These are phyloP conservation scores for Halictus quadricinctus DNA, from an alignment of 2,888 invertebrate genomes.

Conservation along the genomic window DNA sequence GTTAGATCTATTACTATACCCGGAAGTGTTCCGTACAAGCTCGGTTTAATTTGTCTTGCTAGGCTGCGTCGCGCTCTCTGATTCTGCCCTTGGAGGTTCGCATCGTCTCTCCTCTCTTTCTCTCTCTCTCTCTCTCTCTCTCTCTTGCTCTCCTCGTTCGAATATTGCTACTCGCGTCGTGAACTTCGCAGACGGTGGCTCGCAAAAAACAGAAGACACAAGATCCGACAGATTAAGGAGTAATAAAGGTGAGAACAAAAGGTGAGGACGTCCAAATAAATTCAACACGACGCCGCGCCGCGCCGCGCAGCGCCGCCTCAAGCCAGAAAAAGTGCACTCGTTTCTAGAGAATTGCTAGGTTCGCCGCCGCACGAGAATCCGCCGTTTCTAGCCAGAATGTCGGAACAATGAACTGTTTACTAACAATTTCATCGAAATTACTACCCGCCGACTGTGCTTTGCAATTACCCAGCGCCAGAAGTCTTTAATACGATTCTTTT, in stretches of 20 bases:
- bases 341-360: conserved; percentile 25
- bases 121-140: background rate
- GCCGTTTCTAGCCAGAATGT: background rate
- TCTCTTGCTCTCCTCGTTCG: background rate
- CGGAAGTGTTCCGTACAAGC: conserved; percentile 45
- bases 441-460: background rate
- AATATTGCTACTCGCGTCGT: background rate
- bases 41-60: conserved; percentile 49
- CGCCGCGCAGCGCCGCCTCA: background rate
- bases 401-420: background rate
- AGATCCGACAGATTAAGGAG: background rate
- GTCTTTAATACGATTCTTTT: background rate
- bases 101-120: background rate
- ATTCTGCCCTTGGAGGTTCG: conserved; percentile 36
- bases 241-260: background rate
- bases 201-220: background rate
- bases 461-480: background rate
- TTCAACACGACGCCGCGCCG: background rate
- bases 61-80: conserved; percentile 35
- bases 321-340: background rate
- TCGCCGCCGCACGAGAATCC: background rate
- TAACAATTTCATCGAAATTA: background rate
- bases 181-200: no score
- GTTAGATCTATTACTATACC: conserved; percentile 53
- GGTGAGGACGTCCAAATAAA: conserved; percentile 5